These are phyloP conservation scores for Eulemur rufifrons DNA, from an alignment of 2,113 vertebrate species.

Conservation along the genomic window DNA sequence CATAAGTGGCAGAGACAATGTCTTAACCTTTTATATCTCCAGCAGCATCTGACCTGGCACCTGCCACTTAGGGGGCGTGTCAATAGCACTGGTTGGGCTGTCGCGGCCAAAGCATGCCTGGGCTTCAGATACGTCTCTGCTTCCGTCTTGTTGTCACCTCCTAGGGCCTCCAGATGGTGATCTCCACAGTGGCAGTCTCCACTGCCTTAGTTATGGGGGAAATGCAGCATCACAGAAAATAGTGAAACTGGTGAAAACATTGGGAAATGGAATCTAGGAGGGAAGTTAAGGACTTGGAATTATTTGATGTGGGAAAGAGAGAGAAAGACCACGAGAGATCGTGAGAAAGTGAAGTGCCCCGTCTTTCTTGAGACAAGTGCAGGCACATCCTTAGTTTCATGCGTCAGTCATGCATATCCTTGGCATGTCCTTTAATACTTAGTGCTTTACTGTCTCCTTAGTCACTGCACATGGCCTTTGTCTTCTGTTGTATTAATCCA, in stretches of 20 bases:
- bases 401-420: too few relatives aligned
- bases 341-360: neutral
- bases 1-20: too few relatives aligned
- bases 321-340: neutral
- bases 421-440: neutral
- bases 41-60: neutral
- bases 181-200: neutral
- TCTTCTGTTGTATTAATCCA: too few relatives aligned
- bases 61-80: neutral
- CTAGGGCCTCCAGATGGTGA: neutral
- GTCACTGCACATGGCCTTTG: too few relatives aligned
- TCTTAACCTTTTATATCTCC: neutral
- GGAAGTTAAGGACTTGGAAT: neutral
- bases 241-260: too few relatives aligned
- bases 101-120: neutral
- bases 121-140: neutral
- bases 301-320: neutral
- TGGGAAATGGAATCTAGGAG: neutral
- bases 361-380: neutral
- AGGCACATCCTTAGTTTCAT: neutral
- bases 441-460: neutral
- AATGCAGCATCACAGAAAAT: neutral
- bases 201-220: fast-evolving
- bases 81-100: neutral
- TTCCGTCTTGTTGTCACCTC: neutral